Conservation (phyloP, 2,797 vertebrate genomes). For the Garrulus glandarius region DNA sequence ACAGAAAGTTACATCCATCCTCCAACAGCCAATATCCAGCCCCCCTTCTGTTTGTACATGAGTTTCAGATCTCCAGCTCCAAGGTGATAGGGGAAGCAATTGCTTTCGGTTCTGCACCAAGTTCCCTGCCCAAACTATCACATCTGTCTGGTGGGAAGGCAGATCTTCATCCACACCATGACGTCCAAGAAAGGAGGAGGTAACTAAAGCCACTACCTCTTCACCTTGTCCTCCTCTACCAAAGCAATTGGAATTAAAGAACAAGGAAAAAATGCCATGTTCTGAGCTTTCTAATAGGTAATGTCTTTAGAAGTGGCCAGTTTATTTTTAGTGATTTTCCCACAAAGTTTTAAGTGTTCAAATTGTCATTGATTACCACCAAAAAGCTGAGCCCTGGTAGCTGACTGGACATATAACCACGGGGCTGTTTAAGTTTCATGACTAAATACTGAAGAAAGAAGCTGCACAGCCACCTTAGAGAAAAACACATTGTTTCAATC, state of each 20-base stretch:
- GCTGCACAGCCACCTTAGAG: background rate
- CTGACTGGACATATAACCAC: background rate
- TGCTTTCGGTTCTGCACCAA: background rate
- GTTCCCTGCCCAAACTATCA: background rate
- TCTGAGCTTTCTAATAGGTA: background rate
- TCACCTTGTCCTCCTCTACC: background rate
- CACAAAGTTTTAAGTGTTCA: background rate
- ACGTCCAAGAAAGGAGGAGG: background rate
- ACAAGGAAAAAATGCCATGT: background rate
- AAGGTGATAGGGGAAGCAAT: background rate
- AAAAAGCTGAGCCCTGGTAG: background rate
- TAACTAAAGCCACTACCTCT: background rate
- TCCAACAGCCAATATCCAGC: background rate
- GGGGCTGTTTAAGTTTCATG: background rate
- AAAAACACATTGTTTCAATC: background rate
- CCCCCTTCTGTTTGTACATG: rapidly evolving
- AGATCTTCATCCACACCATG: background rate
- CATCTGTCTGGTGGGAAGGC: rapidly evolving
- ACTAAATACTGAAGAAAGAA: background rate
- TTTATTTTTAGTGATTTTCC: background rate
- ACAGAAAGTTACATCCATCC: background rate
- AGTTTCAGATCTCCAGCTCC: background rate
- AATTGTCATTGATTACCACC: background rate
- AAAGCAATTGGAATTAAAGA: background rate
- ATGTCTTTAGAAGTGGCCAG: rapidly evolving